A percentile compares a stretch with the other conserved stretches of the same genome.
phyloP scores from a whole-genome alignment of 2,113 vertebrate genomes.

The Saccopteryx leptura region DNA sequence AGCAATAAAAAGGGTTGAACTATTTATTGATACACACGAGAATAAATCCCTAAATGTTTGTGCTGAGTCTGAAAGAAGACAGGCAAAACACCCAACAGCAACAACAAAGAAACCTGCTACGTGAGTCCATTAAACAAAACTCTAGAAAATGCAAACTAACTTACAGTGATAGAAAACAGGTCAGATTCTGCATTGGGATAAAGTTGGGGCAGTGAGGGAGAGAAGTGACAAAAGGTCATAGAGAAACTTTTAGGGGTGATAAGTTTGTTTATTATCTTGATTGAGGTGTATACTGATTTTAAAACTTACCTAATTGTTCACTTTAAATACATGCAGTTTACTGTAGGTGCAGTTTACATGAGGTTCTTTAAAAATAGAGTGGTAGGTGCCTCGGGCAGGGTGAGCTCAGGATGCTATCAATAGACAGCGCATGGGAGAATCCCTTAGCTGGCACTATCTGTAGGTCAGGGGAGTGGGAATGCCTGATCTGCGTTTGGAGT shows the following conservation, averaged over 20 bases:
- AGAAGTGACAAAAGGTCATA: background rate
- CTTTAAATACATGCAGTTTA: background rate
- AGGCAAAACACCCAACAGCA: background rate
- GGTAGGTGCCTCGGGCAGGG: background rate
- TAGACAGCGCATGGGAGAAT: background rate
- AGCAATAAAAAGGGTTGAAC: background rate
- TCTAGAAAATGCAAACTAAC: background rate
- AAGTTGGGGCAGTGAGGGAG: background rate
- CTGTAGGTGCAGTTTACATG: background rate
- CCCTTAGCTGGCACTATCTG: background rate
- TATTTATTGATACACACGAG: background rate
- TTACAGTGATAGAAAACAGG: background rate
- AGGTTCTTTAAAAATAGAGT: background rate
- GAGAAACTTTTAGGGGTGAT: background rate
- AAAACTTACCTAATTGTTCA: background rate
- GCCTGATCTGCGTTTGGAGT: background rate
- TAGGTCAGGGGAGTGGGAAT: background rate
- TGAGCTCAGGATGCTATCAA: background rate
- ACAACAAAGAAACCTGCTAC: background rate
- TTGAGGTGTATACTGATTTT: background rate
- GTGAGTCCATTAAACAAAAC: background rate
- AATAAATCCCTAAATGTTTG: background rate
- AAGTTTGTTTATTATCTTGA: background rate
- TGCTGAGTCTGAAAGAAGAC: background rate
- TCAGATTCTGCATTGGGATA: background rate